Evolutionary conservation across 2,797 vertebrate genomes (phyloP).

Genomic region (Sorex maritimensis): DNA sequence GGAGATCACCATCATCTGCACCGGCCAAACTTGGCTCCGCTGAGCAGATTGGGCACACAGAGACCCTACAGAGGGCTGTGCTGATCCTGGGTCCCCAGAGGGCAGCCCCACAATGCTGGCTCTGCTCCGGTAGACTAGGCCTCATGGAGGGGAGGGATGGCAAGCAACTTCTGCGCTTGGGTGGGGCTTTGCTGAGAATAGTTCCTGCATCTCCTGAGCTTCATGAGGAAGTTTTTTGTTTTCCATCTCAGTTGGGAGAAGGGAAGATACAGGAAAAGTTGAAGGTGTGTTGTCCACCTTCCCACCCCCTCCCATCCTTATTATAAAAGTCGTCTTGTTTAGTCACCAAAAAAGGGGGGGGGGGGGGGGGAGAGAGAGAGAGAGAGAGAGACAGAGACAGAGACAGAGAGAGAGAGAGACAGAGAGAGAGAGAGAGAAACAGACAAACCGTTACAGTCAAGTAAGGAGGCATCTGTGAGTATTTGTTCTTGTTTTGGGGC

Average conservation of each 20-base stretch:
- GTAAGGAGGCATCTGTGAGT: no score
- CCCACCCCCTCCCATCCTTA: no score
- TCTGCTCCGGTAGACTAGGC: not conserved
- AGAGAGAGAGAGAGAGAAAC: no score
- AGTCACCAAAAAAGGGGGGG: no score
- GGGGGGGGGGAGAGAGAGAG: no score
- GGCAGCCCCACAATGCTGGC: not conserved
- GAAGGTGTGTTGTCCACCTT: not conserved
- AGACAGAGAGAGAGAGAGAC: no score
- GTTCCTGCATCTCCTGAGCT: not conserved
- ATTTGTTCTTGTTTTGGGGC: no score
- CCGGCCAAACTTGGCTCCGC: not conserved
- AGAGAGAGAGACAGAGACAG: no score
- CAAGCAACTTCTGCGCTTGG: accelerated
- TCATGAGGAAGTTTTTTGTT: not conserved
- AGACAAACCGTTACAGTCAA: no score
- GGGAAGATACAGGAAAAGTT: not conserved
- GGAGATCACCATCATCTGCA: not conserved
- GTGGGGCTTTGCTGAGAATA: not conserved
- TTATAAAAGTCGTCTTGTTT: no score
- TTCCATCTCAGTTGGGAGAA: not conserved
- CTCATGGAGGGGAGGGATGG: not conserved
- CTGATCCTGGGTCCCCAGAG: not conserved
- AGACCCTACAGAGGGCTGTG: not conserved
- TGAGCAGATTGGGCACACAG: not conserved